Evolutionary conservation across 2,797 vertebrate genomes (phyloP), one percentile per base, ranked within the genome.

Genomic region (Morelia viridis): DNA sequence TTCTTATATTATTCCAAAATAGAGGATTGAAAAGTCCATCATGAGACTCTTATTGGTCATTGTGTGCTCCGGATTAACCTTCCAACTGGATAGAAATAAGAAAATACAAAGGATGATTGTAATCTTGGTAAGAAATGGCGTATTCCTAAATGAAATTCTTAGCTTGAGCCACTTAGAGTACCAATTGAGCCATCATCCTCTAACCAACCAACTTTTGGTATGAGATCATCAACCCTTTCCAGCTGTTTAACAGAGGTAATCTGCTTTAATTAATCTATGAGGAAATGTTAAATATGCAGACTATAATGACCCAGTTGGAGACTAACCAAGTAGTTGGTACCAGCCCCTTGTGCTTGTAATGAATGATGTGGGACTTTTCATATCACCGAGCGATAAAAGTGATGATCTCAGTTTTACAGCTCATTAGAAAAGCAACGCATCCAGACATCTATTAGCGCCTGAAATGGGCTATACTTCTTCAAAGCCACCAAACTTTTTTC

Each of bases 231-330:
- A 92, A 90, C 91, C 46, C 1, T 89, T 2, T 35, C 60, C 53
- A 91, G 83, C 95, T 90, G 35, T 91, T 86, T 94, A 92, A 91
- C 88, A 57, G 94, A 93, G 58, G 7, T 22, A 87, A 87, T 92
- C 89, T 93, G 53, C 56, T 12, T 87, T 68, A 92, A 92, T 90
- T 90, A 90, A 95, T 80, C 68, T 90, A 31, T 24, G 85, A 94
- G 87, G 94, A 94, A 93, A 83, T 56, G 50, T 91, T 91, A 95
- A 91, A 91, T 0, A 1, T 22, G 41, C 90, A 92, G 93, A 15
- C 64, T 84, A 64, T 90, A 94, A 93, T 95, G 92, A 94, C 53
- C 50, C 61, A 93, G 80, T 89, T 95, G 94, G 92, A 96, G 88
- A 61, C 92, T 71, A 87, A 68, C 57, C 90, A 94, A 87, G 87